Evolutionary conservation across 2,888 invertebrate species (phyloP), one percentile per base, ranked within the genome.

Genomic region (Stenoptilia bipunctidactyla): DNA sequence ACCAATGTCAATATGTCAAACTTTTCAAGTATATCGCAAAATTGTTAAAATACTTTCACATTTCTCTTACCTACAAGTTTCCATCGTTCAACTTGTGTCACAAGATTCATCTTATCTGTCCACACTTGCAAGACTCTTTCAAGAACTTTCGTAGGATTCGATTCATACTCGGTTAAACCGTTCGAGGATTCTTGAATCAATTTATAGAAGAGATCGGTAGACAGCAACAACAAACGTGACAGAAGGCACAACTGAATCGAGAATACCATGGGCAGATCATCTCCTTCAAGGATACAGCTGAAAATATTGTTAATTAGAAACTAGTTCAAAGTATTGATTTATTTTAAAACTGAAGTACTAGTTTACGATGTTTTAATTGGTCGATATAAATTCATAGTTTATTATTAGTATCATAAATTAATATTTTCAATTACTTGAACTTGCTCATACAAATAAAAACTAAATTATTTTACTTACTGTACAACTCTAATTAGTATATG

Each of bases 211-310:
- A 89, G 79, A 2, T 87, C 84, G 44, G 89, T 86, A 1, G 92
- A 90, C 2, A 89, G 80, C 25, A 94, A 75, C 38, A 96, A 86
- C 15, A 94, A 89, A 36, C 96, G 87, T 0, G 94, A 90, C 10
- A 94, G 72, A 5, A 96, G 86, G 41, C 90, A 90, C 34, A 96
- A 77, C 60, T 92, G 91, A 66, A 92, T 88, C 0, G 93, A 89
- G 67, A 93, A 86, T 2, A 93, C 87, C 82, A 91, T 86, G 0
- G 92, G 89, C 39, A 88, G 87, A 38, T 91, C 91, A 51, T 92
- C 88, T 14, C 87, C 88, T 47, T 88, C 86, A 49, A 90, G 87
- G 13, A 93, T 87, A 53, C 86, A 86, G 48, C 91, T 91, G 66
- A 15, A 55, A 60, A 34, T 8, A 20, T n/a, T n/a, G n/a, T n/a